phyloP scores from a whole-genome alignment of 2,888 invertebrate genomes.

The Athalia circularis region DNA sequence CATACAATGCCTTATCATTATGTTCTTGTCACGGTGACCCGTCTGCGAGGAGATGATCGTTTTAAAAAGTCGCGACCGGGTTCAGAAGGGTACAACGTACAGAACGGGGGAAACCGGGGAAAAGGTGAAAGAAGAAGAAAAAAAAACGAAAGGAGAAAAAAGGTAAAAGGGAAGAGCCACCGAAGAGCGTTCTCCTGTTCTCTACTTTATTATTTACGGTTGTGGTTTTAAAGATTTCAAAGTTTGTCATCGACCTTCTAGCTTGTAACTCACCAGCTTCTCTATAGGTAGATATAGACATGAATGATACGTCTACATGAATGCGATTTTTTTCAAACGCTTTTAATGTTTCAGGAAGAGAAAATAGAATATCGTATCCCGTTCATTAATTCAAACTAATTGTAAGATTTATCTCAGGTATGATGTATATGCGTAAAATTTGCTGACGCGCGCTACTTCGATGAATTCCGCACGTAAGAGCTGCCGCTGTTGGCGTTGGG shows the following conservation, averaged over 20 bases:
- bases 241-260: constrained; percentile 37
- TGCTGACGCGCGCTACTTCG: no score
- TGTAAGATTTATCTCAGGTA: no score
- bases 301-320: constrained; percentile 4
- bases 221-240: constrained; percentile 41
- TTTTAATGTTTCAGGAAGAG: no score
- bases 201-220: constrained; percentile 40
- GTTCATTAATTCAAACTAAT: no score
- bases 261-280: neutral
- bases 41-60: neutral
- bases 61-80: neutral
- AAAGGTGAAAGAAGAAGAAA: constrained; percentile 31
- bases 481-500: neutral
- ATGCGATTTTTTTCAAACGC: neutral
- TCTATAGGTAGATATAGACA: no score
- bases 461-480: neutral
- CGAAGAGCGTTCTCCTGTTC: constrained; percentile 38
- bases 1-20: no score
- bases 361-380: no score
- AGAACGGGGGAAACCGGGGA: neutral
- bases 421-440: no score
- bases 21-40: no score
- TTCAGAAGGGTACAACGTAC: no score
- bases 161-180: constrained; percentile 27
- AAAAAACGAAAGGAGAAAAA: neutral